Base-by-base conservation (phyloP, 2,797 vertebrate genomes). In the Danio kyathit region DNA sequence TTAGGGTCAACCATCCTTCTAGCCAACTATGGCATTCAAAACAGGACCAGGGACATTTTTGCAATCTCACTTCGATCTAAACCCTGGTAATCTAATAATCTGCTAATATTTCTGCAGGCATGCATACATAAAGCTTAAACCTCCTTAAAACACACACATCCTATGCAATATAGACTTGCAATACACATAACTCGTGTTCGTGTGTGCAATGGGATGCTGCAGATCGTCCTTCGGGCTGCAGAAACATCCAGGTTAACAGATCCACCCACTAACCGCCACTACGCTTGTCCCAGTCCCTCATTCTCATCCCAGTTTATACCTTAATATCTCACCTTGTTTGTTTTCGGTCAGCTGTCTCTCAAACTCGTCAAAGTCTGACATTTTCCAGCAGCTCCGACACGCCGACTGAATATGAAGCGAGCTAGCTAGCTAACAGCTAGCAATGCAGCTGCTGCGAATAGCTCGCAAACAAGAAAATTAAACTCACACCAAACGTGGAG, bases 361-460 rank as follows among this genome's bases (percentile, higher is more conserved):
- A 86, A 95, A 95, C 86, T 95, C 94, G 85, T 95, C 95, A 89
- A 94, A 95, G 85, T 95, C 94, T 63, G 94, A 95, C 94, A 95
- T 95, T 85, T 85, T 92, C 11, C 19, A 59, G 69, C 64, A 66
- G 41, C 70, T 69, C 64, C 57, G 65, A 73, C 21, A 21, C 78
- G 48, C 83, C 65, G 65, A 49, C 79, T 67, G 76, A 71, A 70
- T 70, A 82, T 56, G 69, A 73, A 63, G 44, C 17, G n/a, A 5
- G 74, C 70, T 79, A 79, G 86, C 86, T 77, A 77, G 61, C 21
- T 6, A 79, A 71, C 52, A 63, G 65, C 60, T 63, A 76, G 80
- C 64, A 76, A 52, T 54, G 54, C 48, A 40, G n/a, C 5, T 7
- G 41, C 14, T 82, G 76, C 63, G 6, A 74, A 61, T 21, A 40